These are phyloP conservation scores for Cochlearius cochlearius DNA, from an alignment of 2,113 vertebrate genomes.

Conservation along the genomic window DNA sequence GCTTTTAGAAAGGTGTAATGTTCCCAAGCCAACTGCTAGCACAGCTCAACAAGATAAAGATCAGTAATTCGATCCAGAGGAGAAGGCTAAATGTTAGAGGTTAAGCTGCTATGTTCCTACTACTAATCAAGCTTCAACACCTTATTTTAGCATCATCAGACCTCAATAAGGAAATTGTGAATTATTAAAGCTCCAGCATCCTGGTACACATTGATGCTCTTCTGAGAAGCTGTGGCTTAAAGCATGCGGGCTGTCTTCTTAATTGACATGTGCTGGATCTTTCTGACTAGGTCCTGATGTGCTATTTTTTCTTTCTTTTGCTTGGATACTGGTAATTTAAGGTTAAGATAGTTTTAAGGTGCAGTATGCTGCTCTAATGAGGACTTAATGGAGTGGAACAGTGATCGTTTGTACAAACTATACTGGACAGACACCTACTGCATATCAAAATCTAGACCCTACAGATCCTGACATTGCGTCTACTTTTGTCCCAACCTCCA, in stretches of 20 bases:
- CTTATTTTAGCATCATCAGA: slow-evolving; percentile 75
- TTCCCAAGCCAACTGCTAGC: slow-evolving; percentile 86
- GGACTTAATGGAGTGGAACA: slow-evolving; percentile 33
- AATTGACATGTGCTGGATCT: neutral
- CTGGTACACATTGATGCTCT: slow-evolving; percentile 47
- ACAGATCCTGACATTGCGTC: neutral
- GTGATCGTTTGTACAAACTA: slow-evolving; percentile 17
- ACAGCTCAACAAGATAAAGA: slow-evolving; percentile 91
- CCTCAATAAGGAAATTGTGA: slow-evolving; percentile 80
- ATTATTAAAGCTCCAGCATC: slow-evolving; percentile 80
- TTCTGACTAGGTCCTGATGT: neutral
- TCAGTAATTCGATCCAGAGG: slow-evolving; percentile 89
- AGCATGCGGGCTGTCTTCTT: neutral
- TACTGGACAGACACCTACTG: neutral
- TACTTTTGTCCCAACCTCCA: slow-evolving; percentile 43
- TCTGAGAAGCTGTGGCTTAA: slow-evolving; percentile 29
- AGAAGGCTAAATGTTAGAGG: slow-evolving; percentile 83
- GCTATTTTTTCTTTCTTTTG: slow-evolving; percentile 35
- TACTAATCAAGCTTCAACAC: slow-evolving; percentile 89
- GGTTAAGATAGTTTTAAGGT: slow-evolving; percentile 43
- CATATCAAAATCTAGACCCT: slow-evolving; percentile 21
- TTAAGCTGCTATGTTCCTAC: slow-evolving; percentile 86
- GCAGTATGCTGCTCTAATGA: slow-evolving; percentile 28
- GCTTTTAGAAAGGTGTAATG: slow-evolving; percentile 88
- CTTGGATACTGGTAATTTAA: slow-evolving; percentile 33